Percentiles rank a stretch among this genome's conserved stretches.
These are phyloP conservation scores for Drosophila ironensis DNA, from an alignment of 1,140 invertebrate species.

Conservation along the genomic window DNA sequence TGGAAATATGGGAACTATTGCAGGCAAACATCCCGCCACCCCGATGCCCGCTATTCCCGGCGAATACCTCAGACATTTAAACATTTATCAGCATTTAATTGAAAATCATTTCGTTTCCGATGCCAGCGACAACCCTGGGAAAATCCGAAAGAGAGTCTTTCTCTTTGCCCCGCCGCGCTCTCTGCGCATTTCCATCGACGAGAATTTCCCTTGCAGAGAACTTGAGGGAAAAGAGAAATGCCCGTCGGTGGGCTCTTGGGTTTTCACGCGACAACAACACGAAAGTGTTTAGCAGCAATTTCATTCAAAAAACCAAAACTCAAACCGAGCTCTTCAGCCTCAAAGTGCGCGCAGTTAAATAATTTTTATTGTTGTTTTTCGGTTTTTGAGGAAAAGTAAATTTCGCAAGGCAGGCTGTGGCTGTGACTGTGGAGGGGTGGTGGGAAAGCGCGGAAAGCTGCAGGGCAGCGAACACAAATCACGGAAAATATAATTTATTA, in stretches of 20 bases:
- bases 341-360: conserved; percentile 29
- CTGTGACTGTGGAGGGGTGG: too few relatives aligned
- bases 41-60: too few relatives aligned
- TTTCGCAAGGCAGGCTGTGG: too few relatives aligned
- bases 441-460: conserved; percentile 18
- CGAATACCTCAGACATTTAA: conserved; percentile 21
- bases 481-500: conserved; percentile 79
- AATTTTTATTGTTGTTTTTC: conserved; percentile 36
- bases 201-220: conserved; percentile 31
- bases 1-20: conserved; percentile 40
- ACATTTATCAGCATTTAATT: conserved; percentile 38
- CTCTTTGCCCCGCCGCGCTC: conserved; percentile 28
- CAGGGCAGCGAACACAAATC: conserved; percentile 64
- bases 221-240: conserved; percentile 6
- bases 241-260: conserved; percentile 9
- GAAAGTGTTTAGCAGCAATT: not conserved
- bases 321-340: conserved; percentile 14
- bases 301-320: conserved; percentile 39
- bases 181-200: conserved; percentile 45
- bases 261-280: conserved; percentile 6
- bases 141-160: conserved; percentile 6
- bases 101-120: not conserved
- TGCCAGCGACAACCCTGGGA: conserved; percentile 18
- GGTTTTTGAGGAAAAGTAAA: conserved; percentile 24
- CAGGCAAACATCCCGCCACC: conserved; percentile 6